A percentile compares a stretch with the other conserved stretches of the same genome.
Evolutionary conservation across 1,140 invertebrate genomes (phyloP).

Genomic region (Lamellibrachia luymesi): DNA sequence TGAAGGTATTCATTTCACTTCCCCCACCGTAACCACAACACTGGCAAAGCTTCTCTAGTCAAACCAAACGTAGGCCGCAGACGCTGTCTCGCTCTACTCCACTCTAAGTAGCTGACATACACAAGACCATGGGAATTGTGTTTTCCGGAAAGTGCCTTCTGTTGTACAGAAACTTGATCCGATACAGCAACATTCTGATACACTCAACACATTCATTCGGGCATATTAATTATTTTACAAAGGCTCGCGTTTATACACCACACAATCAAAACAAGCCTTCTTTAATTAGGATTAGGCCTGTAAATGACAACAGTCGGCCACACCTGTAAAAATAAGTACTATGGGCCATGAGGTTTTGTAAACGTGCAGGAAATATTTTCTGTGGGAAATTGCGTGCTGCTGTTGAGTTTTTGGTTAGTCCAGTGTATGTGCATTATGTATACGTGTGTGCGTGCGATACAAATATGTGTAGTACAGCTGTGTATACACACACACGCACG

Average conservation of each 20-base stretch:
- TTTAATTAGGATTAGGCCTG: not conserved
- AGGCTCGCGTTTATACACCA: too few species aligned
- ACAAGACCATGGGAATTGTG: not conserved
- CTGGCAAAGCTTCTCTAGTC: not conserved
- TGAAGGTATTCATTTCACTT: not conserved
- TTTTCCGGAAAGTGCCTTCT: not conserved
- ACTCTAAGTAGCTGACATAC: not conserved
- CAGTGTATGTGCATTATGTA: not conserved
- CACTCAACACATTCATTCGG: not conserved
- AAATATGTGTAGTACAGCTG: not conserved
- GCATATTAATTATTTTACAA: not conserved
- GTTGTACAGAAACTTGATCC: not conserved
- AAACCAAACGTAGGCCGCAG: not conserved
- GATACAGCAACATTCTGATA: not conserved
- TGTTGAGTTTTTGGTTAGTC: not conserved
- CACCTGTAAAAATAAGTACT: slow-evolving; percentile 1
- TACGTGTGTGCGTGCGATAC: not conserved
- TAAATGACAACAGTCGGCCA: not conserved
- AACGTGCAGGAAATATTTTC: not conserved
- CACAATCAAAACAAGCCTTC: not conserved
- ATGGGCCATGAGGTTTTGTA: not conserved
- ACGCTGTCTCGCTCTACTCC: not conserved
- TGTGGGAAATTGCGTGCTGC: not conserved
- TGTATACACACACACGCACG: too few species aligned
- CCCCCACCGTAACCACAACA: not conserved